Evolutionary conservation across 2,113 vertebrate species (phyloP), one percentile per base, ranked within the genome.

Genomic region (Sceloporus tristichus): DNA sequence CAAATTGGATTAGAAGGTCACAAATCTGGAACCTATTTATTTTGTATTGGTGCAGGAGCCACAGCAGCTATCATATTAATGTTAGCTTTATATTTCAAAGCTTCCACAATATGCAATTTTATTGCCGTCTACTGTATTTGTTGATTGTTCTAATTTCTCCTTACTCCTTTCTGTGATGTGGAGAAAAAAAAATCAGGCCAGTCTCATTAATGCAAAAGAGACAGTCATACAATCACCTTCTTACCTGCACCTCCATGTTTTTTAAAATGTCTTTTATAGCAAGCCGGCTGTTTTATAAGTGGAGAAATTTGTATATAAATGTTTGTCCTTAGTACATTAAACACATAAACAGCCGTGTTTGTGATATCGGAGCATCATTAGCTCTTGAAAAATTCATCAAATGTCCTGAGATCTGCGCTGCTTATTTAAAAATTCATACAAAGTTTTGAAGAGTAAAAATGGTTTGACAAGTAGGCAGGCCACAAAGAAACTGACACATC

Each of bases 401-500:
- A 89, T 94, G 75, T 92, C 88, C 93, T 91, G 91, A 96, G 93
- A 96, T 93, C 88, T 91, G 88, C 90, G 87, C 53, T 56, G 84
- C 92, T 95, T 95, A 92, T 94, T 96, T 95, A 93, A 96, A 96
- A 96, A 97, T 95, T 94, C 94, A 92, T 95, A 92, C 68, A 91
- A 95, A 94, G 90, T 96, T 96, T 96, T 95, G 95, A 97, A 95
- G 95, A 95, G 93, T 95, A 92, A 95, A 96, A 97, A 95, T 90
- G 91, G 89, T 91, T 95, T 96, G 95, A 97, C 95, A 96, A 95
- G 96, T 93, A 96, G 94, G 94, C 94, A 97, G 93, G 90, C 93
- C 94, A 95, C 96, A 97, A 96, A 96, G 96, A 94, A 94, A 91
- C 95, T 93, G 96, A 94, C 95, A 96, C 96, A 96, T 96, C 95